Evolutionary conservation across 2,113 vertebrate species (phyloP).

Genomic region (Osmerus eperlanus): DNA sequence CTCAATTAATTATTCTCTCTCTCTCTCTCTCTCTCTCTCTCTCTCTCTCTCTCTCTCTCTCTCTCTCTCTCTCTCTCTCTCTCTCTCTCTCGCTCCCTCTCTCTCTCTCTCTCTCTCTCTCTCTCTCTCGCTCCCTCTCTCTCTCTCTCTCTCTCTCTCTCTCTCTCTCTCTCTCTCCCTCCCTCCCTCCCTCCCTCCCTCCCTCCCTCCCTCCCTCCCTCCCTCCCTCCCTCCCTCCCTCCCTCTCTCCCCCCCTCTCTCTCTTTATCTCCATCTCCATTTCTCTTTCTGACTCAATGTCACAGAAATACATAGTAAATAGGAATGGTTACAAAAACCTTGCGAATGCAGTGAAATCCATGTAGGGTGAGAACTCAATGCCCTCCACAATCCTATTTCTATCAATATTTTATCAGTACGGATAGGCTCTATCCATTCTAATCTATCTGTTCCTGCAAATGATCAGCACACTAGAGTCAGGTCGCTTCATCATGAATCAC

Average conservation of each 20-base stretch:
- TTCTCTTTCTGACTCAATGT: too few species aligned
- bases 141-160: neutral
- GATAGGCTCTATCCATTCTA: constrained; percentile 9
- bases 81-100: neutral
- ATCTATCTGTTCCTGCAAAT: constrained; percentile 28
- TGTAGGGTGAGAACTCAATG: constrained; percentile 16
- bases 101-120: neutral
- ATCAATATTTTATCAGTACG: constrained; percentile 49
- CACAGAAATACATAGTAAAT: too few species aligned
- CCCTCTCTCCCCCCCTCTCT: neutral
- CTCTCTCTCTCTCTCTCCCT: neutral
- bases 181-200: too few species aligned
- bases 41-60: too few species aligned
- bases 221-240: neutral
- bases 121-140: neutral
- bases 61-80: too few species aligned
- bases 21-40: neutral
- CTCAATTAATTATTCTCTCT: neutral
- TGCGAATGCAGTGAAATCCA: neutral
- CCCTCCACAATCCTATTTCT: constrained; percentile 17
- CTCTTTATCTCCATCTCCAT: too few species aligned
- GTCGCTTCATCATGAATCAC: constrained; percentile 39
- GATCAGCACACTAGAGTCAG: constrained; percentile 8
- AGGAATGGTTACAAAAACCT: constrained; percentile 13
- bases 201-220: neutral